A percentile compares a stretch with the other conserved stretches of the same genome.
phyloP scores from a whole-genome alignment of 2,113 vertebrate genomes.

The Ardeotis arabs region DNA sequence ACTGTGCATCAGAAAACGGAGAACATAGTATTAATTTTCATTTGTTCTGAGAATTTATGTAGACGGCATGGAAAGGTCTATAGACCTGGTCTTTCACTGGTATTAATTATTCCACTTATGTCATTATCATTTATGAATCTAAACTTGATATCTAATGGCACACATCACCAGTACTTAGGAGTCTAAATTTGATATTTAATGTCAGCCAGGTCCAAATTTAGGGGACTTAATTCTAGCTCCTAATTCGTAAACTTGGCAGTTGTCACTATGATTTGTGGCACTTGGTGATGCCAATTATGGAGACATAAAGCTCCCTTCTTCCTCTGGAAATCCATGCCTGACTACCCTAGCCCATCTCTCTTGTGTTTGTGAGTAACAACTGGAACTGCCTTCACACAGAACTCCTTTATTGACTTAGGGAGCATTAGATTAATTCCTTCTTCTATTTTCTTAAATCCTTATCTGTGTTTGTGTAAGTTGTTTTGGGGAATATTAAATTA shows the following conservation, averaged over 20 bases:
- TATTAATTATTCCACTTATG: background rate
- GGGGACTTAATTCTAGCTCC: background rate
- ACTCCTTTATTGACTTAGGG: constrained; percentile 23
- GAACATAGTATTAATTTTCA: background rate
- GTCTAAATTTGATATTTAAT: background rate
- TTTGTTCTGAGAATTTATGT: background rate
- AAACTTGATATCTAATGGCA: background rate
- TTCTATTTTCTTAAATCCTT: constrained; percentile 49
- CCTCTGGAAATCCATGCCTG: background rate
- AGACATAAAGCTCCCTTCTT: background rate
- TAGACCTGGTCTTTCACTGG: background rate
- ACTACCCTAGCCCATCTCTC: background rate
- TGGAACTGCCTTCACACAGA: background rate
- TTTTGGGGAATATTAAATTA: constrained; percentile 63
- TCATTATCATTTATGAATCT: background rate
- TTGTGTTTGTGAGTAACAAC: background rate
- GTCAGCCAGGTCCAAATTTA: background rate
- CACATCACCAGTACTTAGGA: background rate
- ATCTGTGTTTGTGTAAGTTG: constrained; percentile 45
- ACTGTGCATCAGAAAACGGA: background rate
- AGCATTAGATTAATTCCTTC: constrained; percentile 47
- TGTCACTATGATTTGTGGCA: constrained; percentile 40
- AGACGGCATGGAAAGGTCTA: background rate
- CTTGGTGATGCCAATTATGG: constrained; percentile 33
- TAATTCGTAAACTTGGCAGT: constrained; percentile 39